These are phyloP conservation scores for Tenualosa thibaudeaui DNA, from an alignment of 2,797 vertebrate species.

Conservation along the genomic window DNA sequence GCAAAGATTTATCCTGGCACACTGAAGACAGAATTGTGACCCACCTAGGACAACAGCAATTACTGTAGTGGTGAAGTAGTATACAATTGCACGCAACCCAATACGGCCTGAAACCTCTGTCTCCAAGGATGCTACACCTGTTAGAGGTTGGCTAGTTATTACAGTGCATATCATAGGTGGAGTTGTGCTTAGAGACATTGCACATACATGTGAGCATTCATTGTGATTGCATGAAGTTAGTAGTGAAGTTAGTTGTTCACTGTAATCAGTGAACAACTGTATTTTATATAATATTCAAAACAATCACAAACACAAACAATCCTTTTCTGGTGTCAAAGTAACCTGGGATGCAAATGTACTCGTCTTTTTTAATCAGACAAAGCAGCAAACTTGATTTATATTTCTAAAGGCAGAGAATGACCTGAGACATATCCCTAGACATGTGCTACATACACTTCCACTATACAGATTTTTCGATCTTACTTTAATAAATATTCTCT, in stretches of 20 bases:
- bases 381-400: background rate
- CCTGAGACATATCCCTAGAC: background rate
- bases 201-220: too few relatives aligned
- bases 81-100: slow-evolving; percentile 87
- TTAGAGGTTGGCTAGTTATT: background rate
- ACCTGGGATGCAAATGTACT: background rate
- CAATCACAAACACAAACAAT: background rate
- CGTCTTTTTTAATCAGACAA: background rate
- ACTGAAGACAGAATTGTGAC: slow-evolving; percentile 24
- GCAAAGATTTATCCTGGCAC: background rate
- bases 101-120: slow-evolving; percentile 92
- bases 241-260: too few relatives aligned
- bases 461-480: too few relatives aligned
- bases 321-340: background rate
- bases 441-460: too few relatives aligned
- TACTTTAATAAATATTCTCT: too few relatives aligned
- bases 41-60: slow-evolving; percentile 92
- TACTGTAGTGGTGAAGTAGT: slow-evolving; percentile 92
- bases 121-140: slow-evolving; percentile 94
- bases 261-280: background rate
- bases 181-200: background rate
- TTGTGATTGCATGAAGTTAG: too few relatives aligned
- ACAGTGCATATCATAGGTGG: background rate
- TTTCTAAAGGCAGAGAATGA: background rate
- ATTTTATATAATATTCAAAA: background rate